Evolutionary conservation across 2,113 vertebrate species (phyloP).

Genomic region (Coptodon bakossiorum): DNA sequence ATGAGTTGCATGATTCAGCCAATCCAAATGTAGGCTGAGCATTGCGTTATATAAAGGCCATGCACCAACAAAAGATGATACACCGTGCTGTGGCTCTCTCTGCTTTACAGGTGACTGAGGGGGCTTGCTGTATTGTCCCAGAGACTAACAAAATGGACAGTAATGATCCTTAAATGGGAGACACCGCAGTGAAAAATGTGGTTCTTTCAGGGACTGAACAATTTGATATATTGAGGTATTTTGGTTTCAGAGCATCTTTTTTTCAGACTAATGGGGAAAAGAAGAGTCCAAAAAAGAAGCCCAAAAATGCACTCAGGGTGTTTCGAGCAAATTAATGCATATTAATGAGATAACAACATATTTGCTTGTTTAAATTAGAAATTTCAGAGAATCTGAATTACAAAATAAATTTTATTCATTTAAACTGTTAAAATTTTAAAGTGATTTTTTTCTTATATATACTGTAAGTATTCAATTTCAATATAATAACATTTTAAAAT

Average conservation of each 20-base stretch:
- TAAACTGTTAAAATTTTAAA: background rate
- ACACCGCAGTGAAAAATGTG: background rate
- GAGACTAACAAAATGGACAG: background rate
- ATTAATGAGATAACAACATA: background rate
- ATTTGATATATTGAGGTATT: background rate
- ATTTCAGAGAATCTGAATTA: background rate
- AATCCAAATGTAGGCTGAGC: constrained; percentile 47
- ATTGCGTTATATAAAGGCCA: constrained; percentile 51
- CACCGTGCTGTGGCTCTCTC: background rate
- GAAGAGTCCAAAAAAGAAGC: background rate
- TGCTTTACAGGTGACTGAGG: background rate
- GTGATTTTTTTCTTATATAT: background rate
- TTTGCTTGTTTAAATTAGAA: background rate
- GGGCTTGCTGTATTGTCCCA: background rate
- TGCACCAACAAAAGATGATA: background rate
- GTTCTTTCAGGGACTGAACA: background rate
- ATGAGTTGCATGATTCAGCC: constrained; percentile 61
- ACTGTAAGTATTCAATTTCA: background rate
- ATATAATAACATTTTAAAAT: background rate
- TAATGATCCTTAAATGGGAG: background rate
- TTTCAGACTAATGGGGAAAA: background rate
- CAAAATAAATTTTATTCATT: background rate
- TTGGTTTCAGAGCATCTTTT: background rate
- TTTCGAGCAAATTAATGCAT: background rate
- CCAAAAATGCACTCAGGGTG: background rate